These are phyloP conservation scores for Bovichtus variegatus DNA, from an alignment of 2,797 vertebrate species.

Conservation along the genomic window DNA sequence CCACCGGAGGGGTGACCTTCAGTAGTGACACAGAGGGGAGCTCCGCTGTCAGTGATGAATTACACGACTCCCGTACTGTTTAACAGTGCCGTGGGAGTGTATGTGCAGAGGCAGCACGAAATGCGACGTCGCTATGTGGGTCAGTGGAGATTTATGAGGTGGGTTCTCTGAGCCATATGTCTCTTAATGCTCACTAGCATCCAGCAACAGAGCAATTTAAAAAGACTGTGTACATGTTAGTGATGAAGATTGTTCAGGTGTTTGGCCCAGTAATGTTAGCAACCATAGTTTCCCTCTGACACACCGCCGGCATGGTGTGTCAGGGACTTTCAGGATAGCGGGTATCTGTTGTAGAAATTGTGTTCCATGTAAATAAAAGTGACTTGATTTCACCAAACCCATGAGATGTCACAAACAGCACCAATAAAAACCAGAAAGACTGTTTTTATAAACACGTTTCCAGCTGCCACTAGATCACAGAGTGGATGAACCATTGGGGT, in stretches of 20 bases:
- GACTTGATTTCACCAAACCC: not conserved
- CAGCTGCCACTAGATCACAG: not conserved
- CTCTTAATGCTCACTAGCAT: slow-evolving; percentile 39
- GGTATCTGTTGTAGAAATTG: too few species aligned
- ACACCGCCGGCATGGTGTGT: too few species aligned
- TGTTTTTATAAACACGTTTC: not conserved
- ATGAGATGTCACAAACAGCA: not conserved
- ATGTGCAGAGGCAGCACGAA: slow-evolving; percentile 70
- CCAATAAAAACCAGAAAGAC: not conserved
- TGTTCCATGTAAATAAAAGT: not conserved
- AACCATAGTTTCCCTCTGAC: not conserved
- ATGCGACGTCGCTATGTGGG: slow-evolving; percentile 76
- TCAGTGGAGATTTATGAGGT: slow-evolving; percentile 78
- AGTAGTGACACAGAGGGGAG: slow-evolving; percentile 56
- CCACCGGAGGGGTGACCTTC: slow-evolving; percentile 73
- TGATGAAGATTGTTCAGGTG: slow-evolving; percentile 38
- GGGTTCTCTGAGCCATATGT: slow-evolving; percentile 62
- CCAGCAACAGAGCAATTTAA: slow-evolving; percentile 25
- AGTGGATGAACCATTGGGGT: not conserved
- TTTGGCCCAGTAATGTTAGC: not conserved
- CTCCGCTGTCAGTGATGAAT: slow-evolving; percentile 79
- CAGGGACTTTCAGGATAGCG: too few species aligned
- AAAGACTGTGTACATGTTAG: not conserved
- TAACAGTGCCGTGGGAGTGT: slow-evolving; percentile 54
- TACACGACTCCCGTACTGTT: slow-evolving; percentile 59